A percentile compares a stretch with the other conserved stretches of the same genome.
These are phyloP conservation scores for Ligdia adustata DNA, from an alignment of 2,888 invertebrate genomes.

Conservation along the genomic window DNA sequence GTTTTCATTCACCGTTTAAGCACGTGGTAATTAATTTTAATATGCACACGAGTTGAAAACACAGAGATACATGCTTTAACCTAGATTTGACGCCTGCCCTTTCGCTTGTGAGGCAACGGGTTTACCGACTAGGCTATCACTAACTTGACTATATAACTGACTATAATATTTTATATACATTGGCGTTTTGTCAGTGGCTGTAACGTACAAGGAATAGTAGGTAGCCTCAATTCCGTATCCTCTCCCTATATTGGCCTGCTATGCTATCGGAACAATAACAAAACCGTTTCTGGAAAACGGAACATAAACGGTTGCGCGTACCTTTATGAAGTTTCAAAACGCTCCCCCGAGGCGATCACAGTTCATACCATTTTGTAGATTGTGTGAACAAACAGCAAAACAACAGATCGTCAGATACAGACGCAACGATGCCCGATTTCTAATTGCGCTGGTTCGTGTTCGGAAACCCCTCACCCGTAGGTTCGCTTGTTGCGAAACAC, in stretches of 20 bases:
- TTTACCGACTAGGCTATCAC: no score
- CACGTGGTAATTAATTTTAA: no score
- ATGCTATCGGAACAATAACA: background rate
- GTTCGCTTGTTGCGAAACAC: slow-evolving; percentile 50
- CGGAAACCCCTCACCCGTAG: slow-evolving; percentile 35
- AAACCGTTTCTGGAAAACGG: slow-evolving; percentile 5
- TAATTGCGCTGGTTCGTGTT: slow-evolving; percentile 48
- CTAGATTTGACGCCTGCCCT: no score
- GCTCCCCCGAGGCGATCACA: slow-evolving; percentile 11
- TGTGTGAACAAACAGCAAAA: slow-evolving; percentile 28
- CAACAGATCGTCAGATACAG: slow-evolving; percentile 21
- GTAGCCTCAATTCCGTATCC: background rate
- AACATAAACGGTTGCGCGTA: slow-evolving; percentile 9
- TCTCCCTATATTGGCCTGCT: background rate
- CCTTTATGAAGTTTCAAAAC: slow-evolving; percentile 7
- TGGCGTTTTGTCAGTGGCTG: no score
- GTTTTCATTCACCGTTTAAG: no score
- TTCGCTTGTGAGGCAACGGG: no score
- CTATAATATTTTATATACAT: no score
- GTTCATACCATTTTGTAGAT: slow-evolving; percentile 23
- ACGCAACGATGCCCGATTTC: slow-evolving; percentile 48
- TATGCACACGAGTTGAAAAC: no score
- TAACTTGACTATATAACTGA: no score
- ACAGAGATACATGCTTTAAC: no score
- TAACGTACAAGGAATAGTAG: background rate